A percentile compares a stretch with the other conserved stretches of the same genome.
Conservation (phyloP, 2,888 invertebrate species). For the Criorhina ranunculi region DNA sequence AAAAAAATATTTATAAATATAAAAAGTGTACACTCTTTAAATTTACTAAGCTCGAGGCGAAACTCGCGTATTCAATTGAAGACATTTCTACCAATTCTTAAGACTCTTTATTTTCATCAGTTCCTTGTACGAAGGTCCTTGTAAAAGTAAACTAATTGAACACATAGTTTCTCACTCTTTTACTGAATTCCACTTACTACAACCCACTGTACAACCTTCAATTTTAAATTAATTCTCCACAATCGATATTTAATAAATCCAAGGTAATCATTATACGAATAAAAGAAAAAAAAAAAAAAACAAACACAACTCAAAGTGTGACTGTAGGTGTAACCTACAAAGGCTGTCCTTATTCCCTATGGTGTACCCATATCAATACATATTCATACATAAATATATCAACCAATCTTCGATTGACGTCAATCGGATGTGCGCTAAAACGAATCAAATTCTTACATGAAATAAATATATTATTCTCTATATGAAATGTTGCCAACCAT, state of each 20-base stretch:
- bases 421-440: constrained; percentile 59
- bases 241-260: constrained; percentile 27
- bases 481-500: constrained; percentile 55
- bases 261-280: not conserved
- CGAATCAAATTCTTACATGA: constrained; percentile 64
- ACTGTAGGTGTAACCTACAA: constrained; percentile 53
- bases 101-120: too few relatives aligned
- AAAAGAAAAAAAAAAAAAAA: not conserved
- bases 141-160: too few relatives aligned
- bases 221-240: not conserved
- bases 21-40: too few relatives aligned
- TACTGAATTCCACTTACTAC: too few relatives aligned
- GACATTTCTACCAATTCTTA: too few relatives aligned
- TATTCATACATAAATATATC: constrained; percentile 33
- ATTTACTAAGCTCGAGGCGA: too few relatives aligned
- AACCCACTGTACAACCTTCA: too few relatives aligned
- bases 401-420: constrained; percentile 75
- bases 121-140: too few relatives aligned
- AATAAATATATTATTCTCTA: constrained; percentile 60
- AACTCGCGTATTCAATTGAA: too few relatives aligned
- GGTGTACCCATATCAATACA: constrained; percentile 11
- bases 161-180: too few relatives aligned
- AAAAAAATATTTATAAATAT: too few relatives aligned
- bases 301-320: not conserved
- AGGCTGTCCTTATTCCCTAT: constrained; percentile 19